Conservation (phyloP, 2,797 vertebrate species). For the Sebastes paucispinis region DNA sequence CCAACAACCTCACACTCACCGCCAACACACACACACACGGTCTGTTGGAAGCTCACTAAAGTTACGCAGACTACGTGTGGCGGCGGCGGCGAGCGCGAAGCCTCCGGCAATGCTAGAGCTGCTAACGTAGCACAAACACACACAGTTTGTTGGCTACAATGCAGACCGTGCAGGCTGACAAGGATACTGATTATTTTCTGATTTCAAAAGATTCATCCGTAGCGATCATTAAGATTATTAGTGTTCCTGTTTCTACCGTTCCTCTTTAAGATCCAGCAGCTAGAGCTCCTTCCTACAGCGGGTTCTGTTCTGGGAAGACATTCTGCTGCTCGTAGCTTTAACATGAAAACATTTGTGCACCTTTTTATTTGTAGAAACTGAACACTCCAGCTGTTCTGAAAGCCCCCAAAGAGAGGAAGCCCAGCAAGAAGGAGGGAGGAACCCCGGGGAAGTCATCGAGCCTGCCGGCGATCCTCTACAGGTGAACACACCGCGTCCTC, state of each 20-base stretch:
- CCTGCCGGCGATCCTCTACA: slow-evolving; percentile 94
- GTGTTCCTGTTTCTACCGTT: neutral
- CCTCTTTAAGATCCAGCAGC: neutral
- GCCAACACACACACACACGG: too few relatives aligned
- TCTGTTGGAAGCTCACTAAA: too few relatives aligned
- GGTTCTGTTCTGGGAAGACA: neutral
- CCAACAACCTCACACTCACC: too few relatives aligned
- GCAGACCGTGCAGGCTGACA: too few relatives aligned
- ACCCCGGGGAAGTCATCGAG: slow-evolving; percentile 87
- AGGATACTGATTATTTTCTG: neutral
- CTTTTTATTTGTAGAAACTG: slow-evolving; percentile 83
- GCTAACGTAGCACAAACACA: too few relatives aligned
- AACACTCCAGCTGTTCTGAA: slow-evolving; percentile 92
- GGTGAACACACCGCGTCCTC: slow-evolving; percentile 70
- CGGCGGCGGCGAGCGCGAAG: too few relatives aligned
- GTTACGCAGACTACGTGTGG: too few relatives aligned
- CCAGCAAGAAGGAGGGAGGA: slow-evolving; percentile 97
- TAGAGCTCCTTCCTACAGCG: neutral
- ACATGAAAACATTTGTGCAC: neutral
- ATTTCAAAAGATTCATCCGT: neutral
- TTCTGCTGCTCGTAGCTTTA: neutral
- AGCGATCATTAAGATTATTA: neutral
- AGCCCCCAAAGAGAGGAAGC: slow-evolving; percentile 95
- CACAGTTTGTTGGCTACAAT: too few relatives aligned
- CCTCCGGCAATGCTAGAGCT: too few relatives aligned